These are phyloP conservation scores for Lepidochrysops patricia DNA, from an alignment of 2,888 invertebrate species.

Conservation along the genomic window DNA sequence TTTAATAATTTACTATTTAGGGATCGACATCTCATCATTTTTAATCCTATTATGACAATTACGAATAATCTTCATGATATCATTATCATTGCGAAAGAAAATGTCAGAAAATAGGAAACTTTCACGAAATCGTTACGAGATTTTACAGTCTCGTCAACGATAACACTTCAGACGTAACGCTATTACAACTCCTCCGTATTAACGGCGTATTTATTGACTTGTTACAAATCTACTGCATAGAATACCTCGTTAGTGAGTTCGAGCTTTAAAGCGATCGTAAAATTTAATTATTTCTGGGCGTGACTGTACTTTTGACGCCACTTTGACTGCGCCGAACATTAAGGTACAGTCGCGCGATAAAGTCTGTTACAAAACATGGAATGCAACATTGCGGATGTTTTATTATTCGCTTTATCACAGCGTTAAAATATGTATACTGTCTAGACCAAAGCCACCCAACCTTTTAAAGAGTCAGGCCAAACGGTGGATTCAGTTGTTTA, in stretches of 20 bases:
- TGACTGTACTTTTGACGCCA: constrained; percentile 28
- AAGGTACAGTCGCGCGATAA: neutral
- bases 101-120: neutral
- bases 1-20: neutral
- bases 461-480: too few species aligned
- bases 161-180: neutral
- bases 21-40: neutral
- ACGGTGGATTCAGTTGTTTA: too few species aligned
- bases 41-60: too few species aligned
- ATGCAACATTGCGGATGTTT: neutral
- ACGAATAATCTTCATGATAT: too few species aligned
- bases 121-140: neutral
- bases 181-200: neutral
- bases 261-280: constrained; percentile 45
- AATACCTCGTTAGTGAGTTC: constrained; percentile 4
- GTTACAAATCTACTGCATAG: constrained; percentile 9
- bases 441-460: too few species aligned
- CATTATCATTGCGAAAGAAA: too few species aligned
- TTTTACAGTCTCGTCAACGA: neutral
- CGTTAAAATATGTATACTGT: too few species aligned
- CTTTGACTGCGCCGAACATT: neutral
- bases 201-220: constrained; percentile 1
- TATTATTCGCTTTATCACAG: neutral
- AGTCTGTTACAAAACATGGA: neutral
- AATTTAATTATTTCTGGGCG: constrained; percentile 39